Conservation (phyloP, 2,797 vertebrate species). For the Alosa sapidissima region DNA sequence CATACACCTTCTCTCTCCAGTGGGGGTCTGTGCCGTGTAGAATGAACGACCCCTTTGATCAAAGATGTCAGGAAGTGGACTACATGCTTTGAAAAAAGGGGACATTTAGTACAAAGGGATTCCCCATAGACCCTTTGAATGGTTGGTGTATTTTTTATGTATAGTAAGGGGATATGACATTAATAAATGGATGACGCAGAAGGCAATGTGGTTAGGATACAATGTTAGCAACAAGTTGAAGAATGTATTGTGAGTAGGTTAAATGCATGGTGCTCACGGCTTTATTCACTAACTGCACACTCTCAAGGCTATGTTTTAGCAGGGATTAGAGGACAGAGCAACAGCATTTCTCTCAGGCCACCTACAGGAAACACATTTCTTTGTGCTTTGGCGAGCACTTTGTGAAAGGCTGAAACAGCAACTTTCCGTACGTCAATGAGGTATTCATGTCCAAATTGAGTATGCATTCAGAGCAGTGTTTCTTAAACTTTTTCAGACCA, state of each 20-base stretch:
- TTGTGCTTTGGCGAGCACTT: neutral
- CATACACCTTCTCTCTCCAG: neutral
- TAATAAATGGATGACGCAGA: neutral
- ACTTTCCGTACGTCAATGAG: neutral
- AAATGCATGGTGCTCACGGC: neutral
- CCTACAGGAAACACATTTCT: neutral
- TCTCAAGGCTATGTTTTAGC: neutral
- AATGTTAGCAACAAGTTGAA: neutral
- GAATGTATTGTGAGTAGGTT: no score
- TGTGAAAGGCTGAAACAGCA: neutral
- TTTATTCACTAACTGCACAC: neutral
- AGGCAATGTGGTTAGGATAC: neutral
- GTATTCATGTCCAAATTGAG: neutral
- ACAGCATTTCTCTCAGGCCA: neutral
- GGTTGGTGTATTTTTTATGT: neutral
- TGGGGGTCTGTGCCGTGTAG: neutral
- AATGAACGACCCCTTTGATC: neutral
- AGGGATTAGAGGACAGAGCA: neutral
- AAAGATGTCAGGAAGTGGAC: neutral
- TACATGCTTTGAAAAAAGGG: neutral
- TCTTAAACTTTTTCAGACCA: no score
- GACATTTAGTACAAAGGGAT: neutral
- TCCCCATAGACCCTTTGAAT: neutral
- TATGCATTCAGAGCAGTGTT: neutral
- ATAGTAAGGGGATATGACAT: neutral